phyloP scores from a whole-genome alignment of 2,888 invertebrate genomes.

The Meandrusa payeni region DNA sequence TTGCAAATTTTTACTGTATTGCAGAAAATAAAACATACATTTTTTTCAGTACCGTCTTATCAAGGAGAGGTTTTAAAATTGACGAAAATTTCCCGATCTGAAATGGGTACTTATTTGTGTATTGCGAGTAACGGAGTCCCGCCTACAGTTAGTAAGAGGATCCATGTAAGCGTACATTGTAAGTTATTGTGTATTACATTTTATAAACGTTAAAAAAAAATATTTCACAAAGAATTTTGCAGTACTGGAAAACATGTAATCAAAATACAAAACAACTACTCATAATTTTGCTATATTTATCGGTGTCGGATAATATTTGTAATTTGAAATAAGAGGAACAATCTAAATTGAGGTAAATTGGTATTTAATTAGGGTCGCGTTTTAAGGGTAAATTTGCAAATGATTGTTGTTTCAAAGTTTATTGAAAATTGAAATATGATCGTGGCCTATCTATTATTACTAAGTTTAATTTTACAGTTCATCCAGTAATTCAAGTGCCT shows the following conservation, averaged over 20 bases:
- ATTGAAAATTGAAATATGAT: slow-evolving; percentile 2
- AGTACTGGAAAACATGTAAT: too few species aligned
- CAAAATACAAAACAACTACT: too few species aligned
- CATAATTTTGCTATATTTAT: background rate
- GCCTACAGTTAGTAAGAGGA: slow-evolving; percentile 93
- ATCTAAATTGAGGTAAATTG: background rate
- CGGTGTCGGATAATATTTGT: background rate
- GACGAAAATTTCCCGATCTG: slow-evolving; percentile 91
- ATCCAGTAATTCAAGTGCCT: slow-evolving; percentile 93
- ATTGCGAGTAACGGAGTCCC: slow-evolving; percentile 94
- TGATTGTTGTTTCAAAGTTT: slow-evolving; percentile 6
- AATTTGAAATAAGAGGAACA: slow-evolving; percentile 3
- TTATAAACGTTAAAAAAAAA: too few species aligned
- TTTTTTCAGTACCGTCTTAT: slow-evolving; percentile 84
- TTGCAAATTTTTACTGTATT: too few species aligned
- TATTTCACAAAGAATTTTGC: too few species aligned
- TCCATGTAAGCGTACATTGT: slow-evolving; percentile 95
- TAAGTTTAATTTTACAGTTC: slow-evolving; percentile 80
- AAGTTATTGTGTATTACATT: slow-evolving; percentile 72
- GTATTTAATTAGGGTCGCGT: slow-evolving; percentile 16
- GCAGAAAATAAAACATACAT: slow-evolving; percentile 10
- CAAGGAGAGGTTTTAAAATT: slow-evolving; percentile 91
- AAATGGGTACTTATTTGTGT: slow-evolving; percentile 96
- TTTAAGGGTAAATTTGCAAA: slow-evolving; percentile 36
- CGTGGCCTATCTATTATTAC: background rate